phyloP scores from a whole-genome alignment of 1,140 invertebrate species.

The Neodiprion lecontei region DNA sequence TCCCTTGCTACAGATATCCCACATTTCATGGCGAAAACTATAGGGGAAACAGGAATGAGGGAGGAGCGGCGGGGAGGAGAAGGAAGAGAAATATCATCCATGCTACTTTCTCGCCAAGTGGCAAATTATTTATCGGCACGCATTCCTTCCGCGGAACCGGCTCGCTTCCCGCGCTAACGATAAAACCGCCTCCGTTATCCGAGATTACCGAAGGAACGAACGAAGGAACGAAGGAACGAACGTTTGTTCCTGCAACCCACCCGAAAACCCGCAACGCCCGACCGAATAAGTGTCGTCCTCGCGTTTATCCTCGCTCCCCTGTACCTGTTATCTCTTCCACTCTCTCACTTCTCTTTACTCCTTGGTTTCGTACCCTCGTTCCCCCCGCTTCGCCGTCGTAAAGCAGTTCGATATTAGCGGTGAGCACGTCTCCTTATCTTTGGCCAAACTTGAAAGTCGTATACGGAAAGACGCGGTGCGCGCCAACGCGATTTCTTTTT shows the following conservation, averaged over 20 bases:
- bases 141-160: neutral
- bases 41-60: too few species aligned
- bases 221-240: neutral
- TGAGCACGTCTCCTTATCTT: neutral
- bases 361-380: neutral
- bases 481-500: too few species aligned
- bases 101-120: neutral
- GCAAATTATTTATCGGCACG: neutral
- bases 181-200: constrained; percentile 3
- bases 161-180: neutral
- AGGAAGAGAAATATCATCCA: too few species aligned
- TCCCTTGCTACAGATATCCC: too few species aligned
- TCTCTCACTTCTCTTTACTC: neutral
- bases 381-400: neutral
- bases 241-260: constrained; percentile 1
- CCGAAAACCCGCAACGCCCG: neutral
- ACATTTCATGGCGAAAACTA: too few species aligned
- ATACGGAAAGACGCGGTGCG: neutral
- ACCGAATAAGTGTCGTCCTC: neutral
- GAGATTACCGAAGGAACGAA: neutral
- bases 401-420: constrained; percentile 4
- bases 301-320: neutral
- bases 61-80: too few species aligned
- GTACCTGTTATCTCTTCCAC: constrained; percentile 4
- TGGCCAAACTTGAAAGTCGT: neutral